Evolutionary conservation across 2,797 vertebrate species (phyloP), one percentile per base, ranked within the genome.

Genomic region (Sebastes hubbsi): DNA sequence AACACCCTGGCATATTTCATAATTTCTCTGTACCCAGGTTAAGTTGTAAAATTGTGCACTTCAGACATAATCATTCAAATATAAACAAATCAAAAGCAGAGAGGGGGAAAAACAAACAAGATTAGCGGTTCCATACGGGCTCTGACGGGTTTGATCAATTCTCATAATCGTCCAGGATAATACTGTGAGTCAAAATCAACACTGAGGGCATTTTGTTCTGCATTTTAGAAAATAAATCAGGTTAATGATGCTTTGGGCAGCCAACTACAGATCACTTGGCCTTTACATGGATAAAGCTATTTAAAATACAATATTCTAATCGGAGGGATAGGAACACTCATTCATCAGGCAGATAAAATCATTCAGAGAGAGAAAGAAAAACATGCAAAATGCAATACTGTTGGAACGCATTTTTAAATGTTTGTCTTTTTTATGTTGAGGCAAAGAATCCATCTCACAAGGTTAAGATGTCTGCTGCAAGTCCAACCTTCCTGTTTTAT

Each of bases 221-320:
- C 60, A 72, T 80, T 90, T 82, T 36, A 73, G 71, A 80, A 67
- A 81, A 90, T 86, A 88, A 88, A 89, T 92, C 89, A 88, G 76
- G 81, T 84, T 91, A 92, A 91, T 91, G 82, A 76, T 75, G 88
- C 87, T 82, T 79, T 46, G 75, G 78, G 83, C 72, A 54, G 77
- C 63, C n/a, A 16, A 29, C 62, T 81, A 67, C 61, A 79, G 75
- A 89, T 83, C 72, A 66, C 54, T 79, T 78, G 84, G 78, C 76
- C 85, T 91, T 77, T 85, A 82, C 73, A 81, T 68, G 79, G 72
- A 89, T 76, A 80, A 83, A 87, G 80, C 83, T 79, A 85, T 92
- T 93, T 84, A 86, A 90, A 87, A 93, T 86, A 87, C 78, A 79
- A 89, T 90, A 87, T 73, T 81, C 12, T 75, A 82, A 88, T 91